Conservation (phyloP, 2,888 invertebrate species). For the Nysson spinosus region DNA sequence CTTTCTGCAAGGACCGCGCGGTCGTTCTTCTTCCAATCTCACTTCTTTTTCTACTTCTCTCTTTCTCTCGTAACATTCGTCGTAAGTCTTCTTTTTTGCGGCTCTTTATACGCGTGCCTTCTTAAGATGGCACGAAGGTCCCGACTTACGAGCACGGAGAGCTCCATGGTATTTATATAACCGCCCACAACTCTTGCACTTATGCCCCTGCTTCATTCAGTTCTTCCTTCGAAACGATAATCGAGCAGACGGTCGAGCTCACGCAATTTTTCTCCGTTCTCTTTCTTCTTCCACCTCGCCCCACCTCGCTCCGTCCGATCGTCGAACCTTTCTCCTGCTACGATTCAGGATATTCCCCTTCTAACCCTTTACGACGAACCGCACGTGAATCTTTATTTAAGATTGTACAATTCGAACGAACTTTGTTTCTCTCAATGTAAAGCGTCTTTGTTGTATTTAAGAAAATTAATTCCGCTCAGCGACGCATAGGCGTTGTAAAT, state of each 20-base stretch:
- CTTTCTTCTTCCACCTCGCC: no score
- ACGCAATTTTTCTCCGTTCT: constrained; percentile 25
- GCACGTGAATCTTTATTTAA: neutral
- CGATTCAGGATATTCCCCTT: neutral
- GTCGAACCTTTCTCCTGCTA: neutral
- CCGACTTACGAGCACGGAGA: constrained; percentile 49
- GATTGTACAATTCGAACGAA: no score
- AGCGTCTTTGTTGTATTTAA: no score
- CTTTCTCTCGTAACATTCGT: constrained; percentile 5
- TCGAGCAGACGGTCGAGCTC: constrained; percentile 30
- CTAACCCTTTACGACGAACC: neutral
- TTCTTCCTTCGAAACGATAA: constrained; percentile 40
- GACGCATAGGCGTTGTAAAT: no score
- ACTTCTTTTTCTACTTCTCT: neutral
- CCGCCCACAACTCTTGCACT: constrained; percentile 53
- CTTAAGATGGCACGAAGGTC: constrained; percentile 36
- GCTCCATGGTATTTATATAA: constrained; percentile 55
- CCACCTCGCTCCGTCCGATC: neutral
- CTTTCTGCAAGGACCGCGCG: constrained; percentile 20
- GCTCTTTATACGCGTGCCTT: constrained; percentile 55
- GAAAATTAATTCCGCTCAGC: no score
- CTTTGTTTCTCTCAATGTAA: no score
- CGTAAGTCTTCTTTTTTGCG: constrained; percentile 36
- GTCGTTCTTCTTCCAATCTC: neutral
- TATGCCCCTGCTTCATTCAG: constrained; percentile 35